Percentiles rank a stretch among this genome's conserved stretches.
Conservation (phyloP, 92 coral and sea anemone species). For the Virgularia gustaviana region DNA sequence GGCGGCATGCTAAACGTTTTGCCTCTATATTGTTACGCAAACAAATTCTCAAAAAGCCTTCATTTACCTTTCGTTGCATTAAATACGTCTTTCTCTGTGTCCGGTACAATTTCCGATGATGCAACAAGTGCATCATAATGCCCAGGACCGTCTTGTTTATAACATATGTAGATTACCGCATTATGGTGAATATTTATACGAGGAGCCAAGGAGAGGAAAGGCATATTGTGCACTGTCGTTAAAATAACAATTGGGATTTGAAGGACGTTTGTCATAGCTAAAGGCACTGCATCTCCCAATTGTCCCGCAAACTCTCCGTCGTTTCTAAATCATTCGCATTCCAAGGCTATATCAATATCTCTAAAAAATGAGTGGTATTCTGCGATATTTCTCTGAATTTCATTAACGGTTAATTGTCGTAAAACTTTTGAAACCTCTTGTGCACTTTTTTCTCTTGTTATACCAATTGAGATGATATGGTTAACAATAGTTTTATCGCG, state of each 20-base stretch:
- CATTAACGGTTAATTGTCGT: constrained; percentile 19
- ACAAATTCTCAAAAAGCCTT: background rate
- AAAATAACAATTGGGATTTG: constrained; percentile 38
- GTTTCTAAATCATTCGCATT: constrained; percentile 15
- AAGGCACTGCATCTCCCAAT: constrained; percentile 37
- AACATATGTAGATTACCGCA: constrained; percentile 15
- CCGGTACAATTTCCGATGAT: background rate
- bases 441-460: constrained; percentile 10
- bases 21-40: too few species aligned
- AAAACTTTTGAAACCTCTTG: constrained; percentile 5
- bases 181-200: background rate
- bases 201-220: constrained; percentile 27
- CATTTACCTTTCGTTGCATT: background rate
- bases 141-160: constrained; percentile 44
- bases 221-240: constrained; percentile 46
- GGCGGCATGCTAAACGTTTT: too few species aligned
- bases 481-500: background rate
- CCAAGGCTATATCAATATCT: constrained; percentile 5
- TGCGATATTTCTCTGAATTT: constrained; percentile 11
- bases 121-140: constrained; percentile 40
- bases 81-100: background rate
- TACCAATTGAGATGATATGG: constrained; percentile 7
- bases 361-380: constrained; percentile 14
- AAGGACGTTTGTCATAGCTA: constrained; percentile 36
- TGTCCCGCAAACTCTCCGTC: constrained; percentile 27